A percentile compares a stretch with the other conserved stretches of the same genome.
Conservation (phyloP, 30 jellyfish, hydroid and myxozoan species). For the Sanderia malayensis region DNA sequence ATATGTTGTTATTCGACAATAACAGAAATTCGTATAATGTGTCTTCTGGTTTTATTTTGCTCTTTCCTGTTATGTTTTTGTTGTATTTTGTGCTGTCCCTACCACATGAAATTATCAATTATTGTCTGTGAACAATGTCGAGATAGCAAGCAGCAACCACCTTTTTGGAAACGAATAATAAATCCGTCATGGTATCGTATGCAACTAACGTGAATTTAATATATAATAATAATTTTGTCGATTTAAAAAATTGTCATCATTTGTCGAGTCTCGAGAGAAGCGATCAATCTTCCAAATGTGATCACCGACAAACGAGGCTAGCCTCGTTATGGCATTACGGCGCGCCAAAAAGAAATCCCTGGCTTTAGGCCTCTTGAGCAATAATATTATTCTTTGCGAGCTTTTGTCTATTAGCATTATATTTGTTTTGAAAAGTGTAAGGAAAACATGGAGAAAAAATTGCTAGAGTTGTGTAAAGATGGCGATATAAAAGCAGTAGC, state of each 20-base stretch:
- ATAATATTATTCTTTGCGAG: background rate
- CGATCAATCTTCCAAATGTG: no score
- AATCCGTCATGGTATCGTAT: no score
- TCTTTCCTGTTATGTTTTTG: background rate
- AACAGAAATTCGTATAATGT: background rate
- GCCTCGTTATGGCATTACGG: background rate
- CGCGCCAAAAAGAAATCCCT: background rate
- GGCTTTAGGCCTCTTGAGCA: background rate
- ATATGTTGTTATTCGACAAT: background rate
- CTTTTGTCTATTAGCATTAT: background rate
- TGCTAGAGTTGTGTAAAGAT: background rate
- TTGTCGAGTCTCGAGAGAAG: no score
- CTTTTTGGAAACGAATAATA: no score
- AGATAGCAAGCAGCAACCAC: no score
- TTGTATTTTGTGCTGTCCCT: background rate
- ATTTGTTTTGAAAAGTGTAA: no score
- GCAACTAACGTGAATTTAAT: no score
- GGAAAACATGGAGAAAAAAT: background rate
- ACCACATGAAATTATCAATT: no score
- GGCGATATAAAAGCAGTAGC: background rate
- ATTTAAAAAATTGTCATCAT: no score
- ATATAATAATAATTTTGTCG: no score
- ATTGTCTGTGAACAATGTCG: no score
- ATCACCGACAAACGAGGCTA: slow-evolving; percentile 2
- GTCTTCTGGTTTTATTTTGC: background rate